phyloP scores from a whole-genome alignment of 2,888 invertebrate species.

The Pollenia amentaria region DNA sequence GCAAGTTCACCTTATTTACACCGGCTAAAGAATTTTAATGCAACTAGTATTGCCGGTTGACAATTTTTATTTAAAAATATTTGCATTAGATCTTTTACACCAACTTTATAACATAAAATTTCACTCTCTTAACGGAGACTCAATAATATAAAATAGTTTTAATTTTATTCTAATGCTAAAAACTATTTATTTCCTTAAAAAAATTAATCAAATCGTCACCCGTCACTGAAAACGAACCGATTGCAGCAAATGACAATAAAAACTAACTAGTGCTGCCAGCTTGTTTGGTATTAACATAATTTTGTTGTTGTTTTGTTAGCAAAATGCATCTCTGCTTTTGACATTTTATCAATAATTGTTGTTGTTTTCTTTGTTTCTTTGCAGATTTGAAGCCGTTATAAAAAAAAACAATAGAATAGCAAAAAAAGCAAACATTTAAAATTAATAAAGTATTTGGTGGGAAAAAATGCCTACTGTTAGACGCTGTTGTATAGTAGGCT shows the following conservation, averaged over 20 bases:
- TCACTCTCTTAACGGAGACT: background rate
- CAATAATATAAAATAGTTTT: background rate
- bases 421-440: background rate
- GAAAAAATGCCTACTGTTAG: slow-evolving; percentile 81
- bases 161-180: background rate
- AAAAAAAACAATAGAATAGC: slow-evolving; percentile 22
- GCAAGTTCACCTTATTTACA: too few species aligned
- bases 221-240: background rate
- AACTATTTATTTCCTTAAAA: background rate
- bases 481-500: slow-evolving; percentile 83
- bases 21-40: background rate
- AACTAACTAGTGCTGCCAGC: slow-evolving; percentile 20
- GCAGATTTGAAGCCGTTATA: slow-evolving; percentile 29
- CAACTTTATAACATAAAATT: background rate
- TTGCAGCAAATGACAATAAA: background rate
- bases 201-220: background rate
- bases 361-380: slow-evolving; percentile 18
- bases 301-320: background rate
- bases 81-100: too few species aligned
- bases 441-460: background rate
- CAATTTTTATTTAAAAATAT: background rate
- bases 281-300: background rate
- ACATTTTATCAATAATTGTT: slow-evolving; percentile 8
- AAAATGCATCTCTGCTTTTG: slow-evolving; percentile 9
- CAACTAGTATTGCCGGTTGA: background rate